Conservation (phyloP, 2,113 vertebrate species). For the Chionomys nivalis region DNA sequence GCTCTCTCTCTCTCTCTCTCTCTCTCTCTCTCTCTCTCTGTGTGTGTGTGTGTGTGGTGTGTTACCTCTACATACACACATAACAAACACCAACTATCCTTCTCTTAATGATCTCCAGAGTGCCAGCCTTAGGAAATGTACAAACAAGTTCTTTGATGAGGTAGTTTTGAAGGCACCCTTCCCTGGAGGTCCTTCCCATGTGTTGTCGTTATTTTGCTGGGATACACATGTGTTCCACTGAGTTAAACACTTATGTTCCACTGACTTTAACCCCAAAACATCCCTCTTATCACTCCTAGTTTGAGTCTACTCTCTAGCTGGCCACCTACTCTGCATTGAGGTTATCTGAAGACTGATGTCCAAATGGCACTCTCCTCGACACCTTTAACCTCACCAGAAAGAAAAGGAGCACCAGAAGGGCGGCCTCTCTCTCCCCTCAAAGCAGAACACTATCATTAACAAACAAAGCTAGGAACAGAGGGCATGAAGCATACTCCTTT, state of each 20-base stretch:
- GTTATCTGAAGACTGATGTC: neutral
- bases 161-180: neutral
- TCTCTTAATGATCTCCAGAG: neutral
- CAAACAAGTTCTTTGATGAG: neutral
- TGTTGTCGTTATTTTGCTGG: neutral
- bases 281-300: neutral
- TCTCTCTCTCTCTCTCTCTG: too few relatives aligned
- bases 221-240: too few relatives aligned
- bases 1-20: too few relatives aligned
- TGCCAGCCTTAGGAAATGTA: neutral
- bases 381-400: neutral
- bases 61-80: neutral
- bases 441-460: slow-evolving; percentile 50
- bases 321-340: too few relatives aligned
- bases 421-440: neutral
- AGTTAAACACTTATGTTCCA: neutral
- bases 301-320: neutral
- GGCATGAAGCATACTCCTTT: neutral
- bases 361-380: neutral
- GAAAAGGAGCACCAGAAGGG: neutral
- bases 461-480: slow-evolving; percentile 34
- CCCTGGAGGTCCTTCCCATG: neutral
- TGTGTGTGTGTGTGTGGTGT: neutral
- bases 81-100: neutral
- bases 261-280: neutral